phyloP scores from a whole-genome alignment of 1,140 invertebrate genomes.

The Leptoteleia sp. region DNA sequence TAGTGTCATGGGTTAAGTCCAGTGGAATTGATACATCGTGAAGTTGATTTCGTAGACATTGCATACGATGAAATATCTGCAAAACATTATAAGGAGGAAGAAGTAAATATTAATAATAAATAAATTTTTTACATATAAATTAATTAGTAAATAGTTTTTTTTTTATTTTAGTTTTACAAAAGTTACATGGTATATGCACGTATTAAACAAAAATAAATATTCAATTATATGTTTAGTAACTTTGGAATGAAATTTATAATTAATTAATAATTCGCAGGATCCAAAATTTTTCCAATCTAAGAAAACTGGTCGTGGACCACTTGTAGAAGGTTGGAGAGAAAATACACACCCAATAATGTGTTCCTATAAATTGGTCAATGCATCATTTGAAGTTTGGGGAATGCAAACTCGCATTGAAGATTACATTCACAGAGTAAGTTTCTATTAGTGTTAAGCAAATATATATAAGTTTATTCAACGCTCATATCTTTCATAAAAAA shows the following conservation, averaged over 20 bases:
- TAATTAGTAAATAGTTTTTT: too few relatives aligned
- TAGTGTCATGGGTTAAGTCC: constrained; percentile 89
- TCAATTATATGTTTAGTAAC: too few relatives aligned
- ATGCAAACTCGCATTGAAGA: constrained; percentile 94
- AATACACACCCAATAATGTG: constrained; percentile 92
- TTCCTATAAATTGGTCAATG: constrained; percentile 94
- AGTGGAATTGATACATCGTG: constrained; percentile 87
- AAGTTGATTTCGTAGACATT: constrained; percentile 92
- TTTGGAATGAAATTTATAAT: too few relatives aligned
- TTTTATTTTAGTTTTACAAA: too few relatives aligned
- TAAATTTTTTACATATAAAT: too few relatives aligned
- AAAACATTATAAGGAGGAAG: constrained; percentile 94
- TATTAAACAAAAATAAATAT: too few relatives aligned
- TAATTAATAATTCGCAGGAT: constrained; percentile 79
- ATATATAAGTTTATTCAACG: too few relatives aligned
- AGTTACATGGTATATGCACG: too few relatives aligned
- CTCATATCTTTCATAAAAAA: too few relatives aligned
- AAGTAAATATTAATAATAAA: too few relatives aligned
- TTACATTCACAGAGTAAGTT: constrained; percentile 90
- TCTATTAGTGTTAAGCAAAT: too few relatives aligned
- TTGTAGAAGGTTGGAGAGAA: constrained; percentile 91
- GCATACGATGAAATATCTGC: constrained; percentile 91
- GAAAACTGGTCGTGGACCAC: constrained; percentile 90
- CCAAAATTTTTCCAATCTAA: constrained; percentile 91
- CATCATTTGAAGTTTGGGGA: constrained; percentile 93